Conservation (phyloP, 2,113 vertebrate genomes). For the Malaclemys terrapin region DNA sequence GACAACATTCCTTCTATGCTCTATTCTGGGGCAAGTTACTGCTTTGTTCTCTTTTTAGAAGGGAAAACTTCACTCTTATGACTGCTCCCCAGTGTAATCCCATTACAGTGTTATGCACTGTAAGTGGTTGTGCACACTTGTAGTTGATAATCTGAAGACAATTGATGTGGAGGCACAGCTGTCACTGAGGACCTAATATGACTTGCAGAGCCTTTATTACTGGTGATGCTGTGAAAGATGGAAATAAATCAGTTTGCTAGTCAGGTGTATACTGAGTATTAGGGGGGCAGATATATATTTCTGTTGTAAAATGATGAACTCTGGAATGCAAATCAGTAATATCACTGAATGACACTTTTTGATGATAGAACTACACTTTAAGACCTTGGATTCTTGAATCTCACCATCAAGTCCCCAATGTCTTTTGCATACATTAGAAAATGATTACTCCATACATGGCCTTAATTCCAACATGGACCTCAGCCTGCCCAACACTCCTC, state of each 20-base stretch:
- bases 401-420: neutral
- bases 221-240: neutral
- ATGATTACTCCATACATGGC: neutral
- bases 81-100: neutral
- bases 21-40: neutral
- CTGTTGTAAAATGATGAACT: neutral
- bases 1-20: neutral
- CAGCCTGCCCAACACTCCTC: neutral
- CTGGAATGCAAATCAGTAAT: neutral
- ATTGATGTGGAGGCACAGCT: neutral
- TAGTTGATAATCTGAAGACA: neutral
- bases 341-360: neutral
- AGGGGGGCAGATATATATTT: neutral
- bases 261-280: neutral
- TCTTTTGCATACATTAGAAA: neutral
- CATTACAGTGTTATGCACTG: neutral
- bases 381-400: neutral
- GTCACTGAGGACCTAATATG: neutral
- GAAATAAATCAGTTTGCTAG: neutral
- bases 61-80: neutral
- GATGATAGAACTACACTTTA: neutral
- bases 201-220: neutral
- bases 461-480: neutral
- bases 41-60: neutral
- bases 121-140: neutral